Base-by-base conservation (phyloP, 2,888 invertebrate genomes). In the Acleris holmiana region DNA sequence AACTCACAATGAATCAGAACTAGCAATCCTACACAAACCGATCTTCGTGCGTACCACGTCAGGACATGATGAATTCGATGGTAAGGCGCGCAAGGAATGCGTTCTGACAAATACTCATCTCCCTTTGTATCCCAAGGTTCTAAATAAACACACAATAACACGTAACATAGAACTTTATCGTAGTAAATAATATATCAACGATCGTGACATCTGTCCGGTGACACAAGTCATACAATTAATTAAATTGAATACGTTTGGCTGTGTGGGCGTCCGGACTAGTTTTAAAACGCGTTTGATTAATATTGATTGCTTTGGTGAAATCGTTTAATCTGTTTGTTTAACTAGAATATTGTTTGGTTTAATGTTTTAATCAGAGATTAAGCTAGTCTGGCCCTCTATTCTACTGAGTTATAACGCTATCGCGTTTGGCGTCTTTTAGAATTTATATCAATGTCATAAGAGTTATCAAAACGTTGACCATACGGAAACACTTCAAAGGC, bases 51-150 rank as follows among this genome's bases (percentile, higher is more conserved):
- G 48, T 40, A 51, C 64, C 50, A 55, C 48, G 55, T 69, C 74
- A 69, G 73, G 73, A 66, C 58, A 79, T 84, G 83, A 84, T 84
- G 77, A 69, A 84, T 80, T 72, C 64, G 69, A 60, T 64, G 61
- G 67, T 60, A 63, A 67, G 73, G 68, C 70, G 82, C 77, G 79
- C 70, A 2, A 66, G 74, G 83, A 77, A 85, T 82, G 76, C 67
- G 63, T 66, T 76, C 75, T 85, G 86, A 87, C 86, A 86, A 86
- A 87, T 86, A 71, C 78, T 71, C 78, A 85, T 82, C 79, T 75
- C 2, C 44, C 15, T 46, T 35, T 13, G 15, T 55, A 8, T n/a
- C 19, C 53, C 48, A 64, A 41, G 44, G 64, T 58, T 54, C 64
- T 35, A 64, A 35, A n/a, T 8, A 18, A 48, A 17, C 41, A 21